Percentiles rank a stretch among this genome's conserved stretches.
Evolutionary conservation across 92 coral and sea anemone genomes (phyloP).

Genomic region (Actinernus sp.): DNA sequence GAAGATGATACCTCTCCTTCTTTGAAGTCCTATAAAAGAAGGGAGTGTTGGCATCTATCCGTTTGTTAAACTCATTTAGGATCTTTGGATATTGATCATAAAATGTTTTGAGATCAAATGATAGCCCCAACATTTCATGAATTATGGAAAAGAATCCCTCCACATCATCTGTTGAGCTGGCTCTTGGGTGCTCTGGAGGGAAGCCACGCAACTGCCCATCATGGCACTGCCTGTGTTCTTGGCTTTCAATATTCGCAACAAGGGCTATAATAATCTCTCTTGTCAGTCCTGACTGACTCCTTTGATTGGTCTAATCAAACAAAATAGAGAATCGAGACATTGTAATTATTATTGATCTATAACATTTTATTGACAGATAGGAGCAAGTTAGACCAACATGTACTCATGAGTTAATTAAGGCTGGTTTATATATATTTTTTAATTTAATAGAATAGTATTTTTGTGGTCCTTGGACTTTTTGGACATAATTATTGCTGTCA

Average conservation of each 20-base stretch:
- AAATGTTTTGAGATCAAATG: constrained; percentile 39
- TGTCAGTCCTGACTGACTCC: constrained; percentile 40
- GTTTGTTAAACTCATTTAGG: constrained; percentile 26
- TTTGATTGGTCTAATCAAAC: constrained; percentile 20
- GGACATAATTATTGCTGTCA: no score
- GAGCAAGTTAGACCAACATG: no score
- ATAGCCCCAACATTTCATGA: constrained; percentile 30
- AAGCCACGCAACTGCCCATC: constrained; percentile 39
- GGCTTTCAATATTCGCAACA: constrained; percentile 53
- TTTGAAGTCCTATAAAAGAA: constrained; percentile 39
- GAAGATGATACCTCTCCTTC: constrained; percentile 26
- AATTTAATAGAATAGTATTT: no score
- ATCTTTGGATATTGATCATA: constrained; percentile 14
- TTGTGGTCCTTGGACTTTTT: no score
- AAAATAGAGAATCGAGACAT: no score
- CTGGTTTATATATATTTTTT: no score
- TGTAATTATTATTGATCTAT: no score
- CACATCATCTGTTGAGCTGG: no score
- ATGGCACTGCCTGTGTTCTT: constrained; percentile 28
- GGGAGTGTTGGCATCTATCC: constrained; percentile 22
- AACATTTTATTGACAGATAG: no score
- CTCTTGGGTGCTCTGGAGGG: no score
- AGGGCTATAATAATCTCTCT: constrained; percentile 51
- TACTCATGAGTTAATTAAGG: no score
- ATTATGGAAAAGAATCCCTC: no score